Evolutionary conservation across 1,140 invertebrate species (phyloP).

Genomic region (Drosophila malerkotliana): DNA sequence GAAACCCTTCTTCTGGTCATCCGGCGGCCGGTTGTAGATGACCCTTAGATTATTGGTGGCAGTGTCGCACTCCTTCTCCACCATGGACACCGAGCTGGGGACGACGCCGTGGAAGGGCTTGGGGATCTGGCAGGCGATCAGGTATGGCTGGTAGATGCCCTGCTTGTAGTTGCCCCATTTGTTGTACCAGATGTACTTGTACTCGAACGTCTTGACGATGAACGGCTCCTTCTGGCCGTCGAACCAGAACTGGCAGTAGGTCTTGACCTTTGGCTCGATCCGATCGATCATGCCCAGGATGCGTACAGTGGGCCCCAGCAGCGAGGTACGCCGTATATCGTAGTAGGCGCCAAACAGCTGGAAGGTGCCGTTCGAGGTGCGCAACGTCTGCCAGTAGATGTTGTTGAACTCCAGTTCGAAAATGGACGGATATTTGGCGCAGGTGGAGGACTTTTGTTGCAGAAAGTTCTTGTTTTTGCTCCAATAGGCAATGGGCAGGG

Average conservation of each 20-base stretch:
- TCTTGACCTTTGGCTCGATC: constrained; percentile 92
- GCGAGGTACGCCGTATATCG: constrained; percentile 90
- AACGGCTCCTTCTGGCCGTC: constrained; percentile 91
- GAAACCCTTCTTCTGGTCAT: constrained; percentile 90
- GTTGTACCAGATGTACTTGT: constrained; percentile 97
- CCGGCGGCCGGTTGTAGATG: constrained; percentile 90
- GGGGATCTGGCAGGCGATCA: constrained; percentile 94
- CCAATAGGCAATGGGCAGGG: constrained; percentile 93
- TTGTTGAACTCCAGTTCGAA: constrained; percentile 96
- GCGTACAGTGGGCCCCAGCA: constrained; percentile 91
- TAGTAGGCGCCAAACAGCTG: constrained; percentile 95
- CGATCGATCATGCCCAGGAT: constrained; percentile 96
- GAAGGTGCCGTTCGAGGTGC: constrained; percentile 92
- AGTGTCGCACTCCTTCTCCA: constrained; percentile 92
- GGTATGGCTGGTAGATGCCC: constrained; percentile 95
- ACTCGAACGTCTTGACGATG: constrained; percentile 92
- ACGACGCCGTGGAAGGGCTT: constrained; percentile 89
- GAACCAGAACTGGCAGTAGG: constrained; percentile 96
- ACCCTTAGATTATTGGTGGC: constrained; percentile 94
- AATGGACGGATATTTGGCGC: constrained; percentile 92
- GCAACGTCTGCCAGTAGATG: constrained; percentile 94
- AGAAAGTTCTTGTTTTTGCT: constrained; percentile 89
- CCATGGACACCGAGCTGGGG: constrained; percentile 93
- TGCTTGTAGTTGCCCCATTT: constrained; percentile 98
- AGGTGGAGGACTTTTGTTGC: constrained; percentile 88